Base-by-base conservation (phyloP, 2,113 vertebrate genomes). In the Raphicerus campestris region DNA sequence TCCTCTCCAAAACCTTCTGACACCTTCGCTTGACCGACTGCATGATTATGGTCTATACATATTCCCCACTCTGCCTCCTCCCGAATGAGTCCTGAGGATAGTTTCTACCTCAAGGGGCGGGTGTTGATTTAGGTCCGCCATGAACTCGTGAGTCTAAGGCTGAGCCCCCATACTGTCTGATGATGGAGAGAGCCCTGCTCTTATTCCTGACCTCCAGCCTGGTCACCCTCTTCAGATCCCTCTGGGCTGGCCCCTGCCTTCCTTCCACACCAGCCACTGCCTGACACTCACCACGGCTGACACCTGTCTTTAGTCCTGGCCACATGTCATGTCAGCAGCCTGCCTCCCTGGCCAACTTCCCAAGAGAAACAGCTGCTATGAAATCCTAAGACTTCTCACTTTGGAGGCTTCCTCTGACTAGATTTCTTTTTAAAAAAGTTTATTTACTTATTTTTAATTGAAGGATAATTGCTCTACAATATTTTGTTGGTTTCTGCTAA, bases 221-320 rank as follows among this genome's bases (percentile, higher is more conserved):
- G 16, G 66, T 70, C 39, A 75, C 24, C 61, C 20, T 13, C 32
- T 32, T 20, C 53, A 19, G 94, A 80, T 24, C 84, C 24, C 19
- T 11, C 9, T 60, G 39, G 70, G 28, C 83, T 5, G 30, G 73
- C 56, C 17, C 85, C 47, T 2, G 0, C 26, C 24, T 16, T 28
- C 56, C 77, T 73, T 82, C 55, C 61, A 26, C 22, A 17, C 10
- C 2, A 1, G 60, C 47, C 35, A 10, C 42, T 5, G 66, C 87
- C 93, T 45, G 85, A 32, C 95, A 81, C 84, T 95, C 73, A 60
- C 16, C 93, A 91, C 66, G 42, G 30, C 86, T 3, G 89, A 93
- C 95, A 93, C 93, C 78, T 97, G 93, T 47, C 81, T 28, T 32
- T 9, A 2, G 10, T 20, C 70, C 87, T 96, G 96, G 93, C 87